Base-by-base conservation (phyloP, 2,113 vertebrate genomes). In the Cyanoramphus novaezelandiae region DNA sequence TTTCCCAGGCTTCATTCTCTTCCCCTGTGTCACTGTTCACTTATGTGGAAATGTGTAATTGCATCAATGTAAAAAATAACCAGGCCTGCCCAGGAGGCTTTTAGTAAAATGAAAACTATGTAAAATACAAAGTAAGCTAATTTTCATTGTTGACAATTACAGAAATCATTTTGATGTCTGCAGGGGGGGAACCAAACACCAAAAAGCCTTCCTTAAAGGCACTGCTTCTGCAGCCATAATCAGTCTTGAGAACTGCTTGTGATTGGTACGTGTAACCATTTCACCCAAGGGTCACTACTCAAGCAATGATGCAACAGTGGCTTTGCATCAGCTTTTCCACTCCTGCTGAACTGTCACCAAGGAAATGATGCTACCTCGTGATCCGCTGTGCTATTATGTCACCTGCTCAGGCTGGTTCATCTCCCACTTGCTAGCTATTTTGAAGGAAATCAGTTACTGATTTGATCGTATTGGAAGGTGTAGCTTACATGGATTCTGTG, bases 221-320 rank as follows among this genome's bases (percentile, higher is more conserved):
- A 47, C 21, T 59, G 37, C 41, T 74, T 15, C 46, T 68, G n/a
- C 46, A 74, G 60, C 27, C 77, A 6, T 1, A 9, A 2, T 20
- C 19, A 28, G 3, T 20, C 21, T 52, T 13, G 55, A 49, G 43
- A 70, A 23, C 41, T 29, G 37, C 39, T 44, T 1, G 6, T 41
- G 79, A 13, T 3, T 0, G 1, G 31, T 8, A 39, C 3, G 3
- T 1, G 0, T 3, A 27, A 63, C 33, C 43, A 31, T 11, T 31
- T 13, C 15, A 83, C 35, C 49, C 5, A 43, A 79, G 39, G 46
- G 70, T 39, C 13, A 16, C 31, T 4, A 2, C 27, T 39, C 0
- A 1, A 68, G 37, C 33, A 12, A 0, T 4, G 24, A 46, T 33
- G 63, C 33, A n/a, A 39, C 11, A 9, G 29, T 9, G 25, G 23